Conservation (phyloP, 2,888 invertebrate genomes). For the Actias luna region DNA sequence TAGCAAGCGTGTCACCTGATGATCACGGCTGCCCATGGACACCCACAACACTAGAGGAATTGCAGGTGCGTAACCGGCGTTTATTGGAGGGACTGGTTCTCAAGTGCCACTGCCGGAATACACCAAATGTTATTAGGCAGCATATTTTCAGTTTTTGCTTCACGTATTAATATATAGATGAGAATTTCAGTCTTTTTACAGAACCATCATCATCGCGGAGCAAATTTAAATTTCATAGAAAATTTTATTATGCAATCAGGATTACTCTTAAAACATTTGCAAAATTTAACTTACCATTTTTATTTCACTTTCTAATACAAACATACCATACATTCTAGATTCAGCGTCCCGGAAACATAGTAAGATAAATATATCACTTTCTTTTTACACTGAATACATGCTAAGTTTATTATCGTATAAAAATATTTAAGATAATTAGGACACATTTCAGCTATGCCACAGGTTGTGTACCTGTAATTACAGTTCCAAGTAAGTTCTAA, state of each 20-base stretch:
- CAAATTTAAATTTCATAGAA: background rate
- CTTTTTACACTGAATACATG: background rate
- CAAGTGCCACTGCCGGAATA: too few species aligned
- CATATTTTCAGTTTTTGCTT: too few species aligned
- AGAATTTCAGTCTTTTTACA: background rate
- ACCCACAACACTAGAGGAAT: too few species aligned
- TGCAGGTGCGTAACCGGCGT: too few species aligned
- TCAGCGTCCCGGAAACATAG: background rate
- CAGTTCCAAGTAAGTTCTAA: background rate
- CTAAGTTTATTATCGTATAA: background rate
- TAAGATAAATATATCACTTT: background rate
- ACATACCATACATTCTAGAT: background rate
- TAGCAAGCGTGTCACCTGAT: too few species aligned
- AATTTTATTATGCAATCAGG: background rate
- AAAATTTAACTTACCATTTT: background rate
- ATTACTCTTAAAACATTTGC: background rate
- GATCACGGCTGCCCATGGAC: too few species aligned
- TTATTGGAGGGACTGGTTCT: too few species aligned
- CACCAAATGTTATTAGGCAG: too few species aligned
- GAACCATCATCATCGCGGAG: background rate
- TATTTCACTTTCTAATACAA: background rate
- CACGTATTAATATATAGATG: too few species aligned
- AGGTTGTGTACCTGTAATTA: background rate
- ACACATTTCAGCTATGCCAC: background rate
- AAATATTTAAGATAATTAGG: background rate